These are phyloP conservation scores for Pelecanoides urinatrix DNA, from an alignment of 2,113 vertebrate genomes.

Conservation along the genomic window DNA sequence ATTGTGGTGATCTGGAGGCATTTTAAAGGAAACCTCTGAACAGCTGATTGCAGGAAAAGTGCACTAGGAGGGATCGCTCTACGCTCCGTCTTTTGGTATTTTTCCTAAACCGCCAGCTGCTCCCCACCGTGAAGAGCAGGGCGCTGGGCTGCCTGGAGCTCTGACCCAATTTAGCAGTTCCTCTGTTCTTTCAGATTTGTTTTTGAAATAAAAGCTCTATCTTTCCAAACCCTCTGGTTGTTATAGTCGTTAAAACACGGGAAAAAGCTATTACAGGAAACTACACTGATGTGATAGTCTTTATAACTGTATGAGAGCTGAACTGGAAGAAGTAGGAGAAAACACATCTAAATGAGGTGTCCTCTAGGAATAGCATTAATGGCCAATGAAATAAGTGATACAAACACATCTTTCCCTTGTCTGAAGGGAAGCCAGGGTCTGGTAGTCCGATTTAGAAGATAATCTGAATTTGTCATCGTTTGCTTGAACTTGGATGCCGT, in stretches of 20 bases:
- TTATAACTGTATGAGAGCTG: not conserved
- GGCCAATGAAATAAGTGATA: not conserved
- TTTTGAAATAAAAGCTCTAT: slow-evolving; percentile 17
- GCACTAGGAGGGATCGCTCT: not conserved
- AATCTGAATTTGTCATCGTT: not conserved
- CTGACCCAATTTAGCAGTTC: not conserved
- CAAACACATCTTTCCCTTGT: not conserved
- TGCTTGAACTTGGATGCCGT: not conserved
- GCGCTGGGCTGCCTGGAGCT: not conserved
- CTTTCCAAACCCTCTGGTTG: not conserved
- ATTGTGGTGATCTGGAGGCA: not conserved
- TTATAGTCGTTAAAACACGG: not conserved
- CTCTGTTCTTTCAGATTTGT: not conserved
- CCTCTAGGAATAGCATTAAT: not conserved
- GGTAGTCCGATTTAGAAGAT: not conserved
- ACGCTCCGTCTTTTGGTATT: not conserved
- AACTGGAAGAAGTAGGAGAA: not conserved
- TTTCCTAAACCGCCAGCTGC: not conserved
- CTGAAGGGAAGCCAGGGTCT: not conserved
- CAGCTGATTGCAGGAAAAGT: not conserved
- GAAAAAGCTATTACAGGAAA: not conserved
- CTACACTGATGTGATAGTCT: not conserved
- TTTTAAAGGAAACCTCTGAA: not conserved
- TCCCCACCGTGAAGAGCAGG: not conserved
- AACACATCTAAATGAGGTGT: not conserved